Base-by-base conservation (phyloP, 1,140 invertebrate species). In the Chionoecetes opilio region DNA sequence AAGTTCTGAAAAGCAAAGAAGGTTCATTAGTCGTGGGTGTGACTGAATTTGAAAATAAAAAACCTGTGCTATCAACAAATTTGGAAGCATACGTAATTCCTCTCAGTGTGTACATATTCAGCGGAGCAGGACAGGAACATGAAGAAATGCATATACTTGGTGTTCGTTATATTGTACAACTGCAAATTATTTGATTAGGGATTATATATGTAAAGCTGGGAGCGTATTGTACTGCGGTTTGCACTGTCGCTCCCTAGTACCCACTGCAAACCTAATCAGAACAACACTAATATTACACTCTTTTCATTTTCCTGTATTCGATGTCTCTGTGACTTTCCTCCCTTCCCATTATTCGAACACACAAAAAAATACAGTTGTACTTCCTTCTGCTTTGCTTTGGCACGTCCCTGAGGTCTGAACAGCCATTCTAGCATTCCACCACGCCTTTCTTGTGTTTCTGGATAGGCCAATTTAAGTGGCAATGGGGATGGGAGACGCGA, bases 1-100 rank as follows among this genome's bases (percentile, higher is more conserved):
- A 91, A 91, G 26, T 94, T 90, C 93, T 84, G 93, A 26, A 41
- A 82, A 29, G 21, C 29, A 35, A 37, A 46, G 21, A 46, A 53
- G 21, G 46, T 53, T n/a, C n/a, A 53, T 53, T 14, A 3, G 46
- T 31, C n/a, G 32, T 41, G 41, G 14, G 21, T 38, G 46, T 53
- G 46, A 53, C 21, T 3, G 46, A 53, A 53, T 53, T 53, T 53
- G 46, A 53, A 53, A 53, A 53, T 0, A 9, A 3, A 53, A 53
- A 14, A 3, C 2, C 9, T 14, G 21, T 53, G 2, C 46, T 53
- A 3, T 53, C 21, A 9, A 53, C 2, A 53, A 53, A 53, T 53
- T 3, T 17, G 11, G 46, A 53, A 53, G 21, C 21, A 14, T 14
- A 53, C n/a, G n/a, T n/a, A 53, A 53, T 53, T 9, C 9, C 21